Percentiles rank a stretch among this genome's conserved stretches.
These are phyloP conservation scores for Phallusia fumigata DNA, from an alignment of 23 tunicate genomes.

Conservation along the genomic window DNA sequence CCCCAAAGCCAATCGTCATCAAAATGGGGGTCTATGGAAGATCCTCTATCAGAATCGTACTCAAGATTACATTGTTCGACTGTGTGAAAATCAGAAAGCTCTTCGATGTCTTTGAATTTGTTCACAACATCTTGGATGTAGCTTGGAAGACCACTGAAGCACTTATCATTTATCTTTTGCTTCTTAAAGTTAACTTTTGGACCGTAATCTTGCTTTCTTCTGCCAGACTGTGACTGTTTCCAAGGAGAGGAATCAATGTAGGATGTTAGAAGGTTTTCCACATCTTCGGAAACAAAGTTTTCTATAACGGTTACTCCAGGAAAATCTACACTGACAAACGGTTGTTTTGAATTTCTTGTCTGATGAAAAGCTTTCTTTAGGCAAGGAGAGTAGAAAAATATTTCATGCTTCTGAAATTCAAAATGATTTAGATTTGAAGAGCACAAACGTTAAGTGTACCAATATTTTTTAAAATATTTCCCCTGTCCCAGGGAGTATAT, in stretches of 20 bases:
- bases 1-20: slow-evolving; percentile 98
- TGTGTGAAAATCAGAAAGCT: slow-evolving; percentile 46
- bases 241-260: slow-evolving; percentile 53
- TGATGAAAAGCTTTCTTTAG: neutral
- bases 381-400: neutral
- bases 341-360: neutral
- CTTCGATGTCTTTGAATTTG: slow-evolving; percentile 15
- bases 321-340: neutral
- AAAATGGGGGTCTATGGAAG: slow-evolving; percentile 94
- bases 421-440: no score
- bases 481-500: no score
- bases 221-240: slow-evolving; percentile 92
- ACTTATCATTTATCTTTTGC: slow-evolving; percentile 53
- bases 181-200: slow-evolving; percentile 99
- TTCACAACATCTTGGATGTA: slow-evolving; percentile 26
- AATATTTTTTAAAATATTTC: no score
- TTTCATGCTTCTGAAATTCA: neutral
- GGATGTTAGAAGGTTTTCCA: slow-evolving; percentile 41
- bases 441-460: no score
- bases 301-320: slow-evolving; percentile 60
- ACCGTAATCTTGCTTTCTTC: slow-evolving; percentile 98
- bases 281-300: slow-evolving; percentile 54
- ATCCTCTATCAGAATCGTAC: slow-evolving; percentile 74
- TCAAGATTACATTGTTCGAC: slow-evolving; percentile 94
- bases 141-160: slow-evolving; percentile 82